Evolutionary conservation across 2,888 invertebrate species (phyloP), one percentile per base, ranked within the genome.

Genomic region (Drosophila antonietae): DNA sequence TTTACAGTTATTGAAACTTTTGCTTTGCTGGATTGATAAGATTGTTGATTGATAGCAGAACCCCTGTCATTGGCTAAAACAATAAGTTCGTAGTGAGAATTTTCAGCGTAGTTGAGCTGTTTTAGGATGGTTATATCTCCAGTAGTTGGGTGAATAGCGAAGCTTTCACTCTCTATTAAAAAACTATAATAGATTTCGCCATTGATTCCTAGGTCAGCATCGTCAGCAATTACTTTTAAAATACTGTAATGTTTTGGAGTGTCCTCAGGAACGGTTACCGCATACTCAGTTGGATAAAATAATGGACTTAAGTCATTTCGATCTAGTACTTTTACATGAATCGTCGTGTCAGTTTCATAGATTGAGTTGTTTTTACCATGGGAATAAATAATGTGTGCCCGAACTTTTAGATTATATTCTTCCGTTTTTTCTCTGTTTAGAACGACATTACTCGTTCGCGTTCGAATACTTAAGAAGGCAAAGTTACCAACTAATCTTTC

Each of bases 151-250:
- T 99, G 98, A 66, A 99, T 96, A 41, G 97, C 96, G 92, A 99
- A 99, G 86, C 95, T 95, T 90, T 97, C 96, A 51, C 96, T 97
- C 68, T 95, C 94, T 82, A 97, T 95, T 57, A 95, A 94, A 88
- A 99, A 95, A 92, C 97, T 98, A 93, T 98, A 99, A 93, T 99
- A 99, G 84, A 99, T 97, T 93, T 99, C 98, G 1, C 98, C 98
- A 93, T 99, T 99, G 85, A 97, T 94, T 3, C 99, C 99, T 41
- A 97, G 94, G 93, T 99, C 99, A 5, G 99, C 98, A 93, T 99
- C 99, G 90, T 98, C 98, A 0, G 99, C 99, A 41, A 95, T 94
- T 58, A 97, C 97, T 89, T 94, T 95, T 43, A 96, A 93, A 68
- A 98, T 95, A 91, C 96, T 97, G 64, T 95, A 95, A 93, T 98